Base-by-base conservation (phyloP, 2,888 invertebrate genomes). In the Malthinus seriepunctatus region DNA sequence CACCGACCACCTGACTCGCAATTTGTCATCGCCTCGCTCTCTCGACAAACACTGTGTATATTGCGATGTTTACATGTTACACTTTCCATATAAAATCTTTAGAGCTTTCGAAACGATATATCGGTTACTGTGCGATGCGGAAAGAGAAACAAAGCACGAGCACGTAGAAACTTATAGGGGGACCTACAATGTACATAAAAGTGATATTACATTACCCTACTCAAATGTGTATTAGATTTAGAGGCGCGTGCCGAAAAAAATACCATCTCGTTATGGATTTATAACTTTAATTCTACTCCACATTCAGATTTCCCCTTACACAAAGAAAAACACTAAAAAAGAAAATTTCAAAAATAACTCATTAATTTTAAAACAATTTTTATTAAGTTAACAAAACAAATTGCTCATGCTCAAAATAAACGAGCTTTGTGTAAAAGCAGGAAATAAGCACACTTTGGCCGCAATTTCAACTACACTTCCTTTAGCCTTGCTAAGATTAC, bases 1-100 rank as follows among this genome's bases (percentile, higher is more conserved):
- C 77, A 76, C 73, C 72, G 70, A 68, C 73, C 73, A 75, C 76
- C 76, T 75, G 76, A 72, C 73, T 75, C 69, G 74, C 72, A 76
- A 77, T 77, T 77, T 77, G 77, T 77, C 77, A 77, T 76, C 73
- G 74, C 70, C 69, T 68, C 66, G 66, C 69, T 67, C 71, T 68
- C 65, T 71, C 67, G 67, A 70, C 71, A 73, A 73, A 74, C 73
- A 74, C 65, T 56, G 56, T 69, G 69, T 66, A 69, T 68, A 68
- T 68, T 62, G 65, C 68, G 65, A 60, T 70, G 72, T 73, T 72
- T 72, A 70, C 71, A 70, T 66, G 66, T 63, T 61, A 62, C 62
- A 65, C 65, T 57, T 56, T 55, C 60, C 63, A 62, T 45, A 31
- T 54, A 59, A 53, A 56, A 56, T 51, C 47, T 49, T 60, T 46